Evolutionary conservation across 2,113 vertebrate species (phyloP), one percentile per base, ranked within the genome.

Genomic region (Rhabdornis inornatus): DNA sequence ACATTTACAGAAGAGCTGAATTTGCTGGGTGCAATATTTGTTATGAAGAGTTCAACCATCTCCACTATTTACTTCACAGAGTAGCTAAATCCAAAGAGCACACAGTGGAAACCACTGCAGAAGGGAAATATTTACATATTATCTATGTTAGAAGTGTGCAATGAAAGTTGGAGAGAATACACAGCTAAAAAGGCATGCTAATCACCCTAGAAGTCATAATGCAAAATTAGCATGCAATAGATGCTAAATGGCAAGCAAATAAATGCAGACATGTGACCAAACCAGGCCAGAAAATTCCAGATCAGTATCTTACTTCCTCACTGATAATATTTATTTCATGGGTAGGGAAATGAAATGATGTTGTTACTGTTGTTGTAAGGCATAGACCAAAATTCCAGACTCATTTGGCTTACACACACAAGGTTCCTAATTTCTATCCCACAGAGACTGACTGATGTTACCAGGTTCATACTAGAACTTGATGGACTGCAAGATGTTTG

Each of bases 71-170:
- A 94, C 92, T 94, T 95, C 91, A 44, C 3, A n/a, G 68, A 93
- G 82, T 66, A 90, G 56, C 85, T 94, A 97, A 96, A 97, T 94
- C 91, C 90, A 96, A 94, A 94, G 42, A 92, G 68, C 75, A 95
- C 84, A 95, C 93, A 95, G 94, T 80, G 42, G 63, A 96, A 95
- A 90, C 71, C 85, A 83, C 63, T 61, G 85, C 68, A 95, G 82
- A 95, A 93, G 77, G 84, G 84, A 94, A 95, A 91, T 96, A 95
- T 94, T 96, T 97, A 80, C 93, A 90, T 93, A 96, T 86, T 95
- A 96, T 88, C 87, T 85, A 37, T 88, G 87, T 92, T 95, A 50
- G 23, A 93, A 95, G 64, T 78, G 69, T 87, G 49, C 77, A 84
- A 21, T 74, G 85, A 52, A 95, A 95, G 39, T 89, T 85, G 50